Percentiles rank a stretch among this genome's conserved stretches.
Evolutionary conservation across 2,113 vertebrate species (phyloP).

Genomic region (Melanerpes formicivorus): DNA sequence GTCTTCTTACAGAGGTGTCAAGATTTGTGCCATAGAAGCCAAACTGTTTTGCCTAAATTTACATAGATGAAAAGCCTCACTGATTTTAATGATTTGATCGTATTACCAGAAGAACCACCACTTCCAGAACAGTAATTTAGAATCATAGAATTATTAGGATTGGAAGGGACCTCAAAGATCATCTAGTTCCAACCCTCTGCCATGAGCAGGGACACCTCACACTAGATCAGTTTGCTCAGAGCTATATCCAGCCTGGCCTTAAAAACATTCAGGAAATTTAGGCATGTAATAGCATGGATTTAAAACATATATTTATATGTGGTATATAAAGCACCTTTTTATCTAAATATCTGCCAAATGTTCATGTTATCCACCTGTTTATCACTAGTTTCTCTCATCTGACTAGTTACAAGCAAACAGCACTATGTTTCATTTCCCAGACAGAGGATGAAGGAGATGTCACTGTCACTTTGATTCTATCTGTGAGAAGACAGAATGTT

Average conservation of each 20-base stretch:
- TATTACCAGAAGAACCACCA: not conserved
- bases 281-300: not conserved
- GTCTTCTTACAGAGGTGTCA: not conserved
- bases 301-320: not conserved
- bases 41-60: not conserved
- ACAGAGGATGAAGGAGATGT: constrained; percentile 14
- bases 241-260: no score
- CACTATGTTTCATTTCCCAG: not conserved
- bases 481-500: constrained; percentile 6
- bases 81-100: not conserved
- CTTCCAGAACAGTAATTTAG: not conserved
- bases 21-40: not conserved
- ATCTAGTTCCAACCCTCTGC: no score
- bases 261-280: not conserved
- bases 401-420: not conserved
- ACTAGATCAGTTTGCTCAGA: no score
- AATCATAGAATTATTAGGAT: no score
- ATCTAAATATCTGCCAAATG: not conserved
- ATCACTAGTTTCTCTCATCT: not conserved
- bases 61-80: not conserved
- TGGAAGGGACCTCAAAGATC: no score
- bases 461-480: constrained; percentile 7
- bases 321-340: not conserved
- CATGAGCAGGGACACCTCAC: no score
- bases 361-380: not conserved